These are phyloP conservation scores for Triplophysa siluroides DNA, from an alignment of 2,113 vertebrate species.

Conservation along the genomic window DNA sequence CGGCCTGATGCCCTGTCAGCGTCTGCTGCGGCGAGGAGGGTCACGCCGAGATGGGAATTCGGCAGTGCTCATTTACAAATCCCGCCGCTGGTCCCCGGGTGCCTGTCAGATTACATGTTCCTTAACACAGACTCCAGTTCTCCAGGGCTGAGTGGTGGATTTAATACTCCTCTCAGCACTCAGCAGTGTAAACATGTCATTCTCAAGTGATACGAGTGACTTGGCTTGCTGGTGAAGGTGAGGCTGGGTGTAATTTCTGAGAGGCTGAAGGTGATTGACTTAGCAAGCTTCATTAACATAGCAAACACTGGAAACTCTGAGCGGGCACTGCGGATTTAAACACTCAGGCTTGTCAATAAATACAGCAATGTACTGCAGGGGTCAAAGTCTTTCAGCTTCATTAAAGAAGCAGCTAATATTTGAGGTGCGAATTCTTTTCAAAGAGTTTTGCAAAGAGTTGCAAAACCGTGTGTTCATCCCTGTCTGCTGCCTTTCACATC, in stretches of 20 bases:
- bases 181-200: constrained; percentile 6
- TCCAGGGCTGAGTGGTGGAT: constrained; percentile 6
- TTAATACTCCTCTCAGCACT: not conserved
- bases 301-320: constrained; percentile 14
- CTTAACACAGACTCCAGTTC: constrained; percentile 11
- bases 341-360: not conserved
- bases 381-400: constrained; percentile 28
- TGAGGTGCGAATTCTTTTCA: not conserved
- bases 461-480: not conserved
- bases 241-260: not conserved
- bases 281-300: constrained; percentile 30
- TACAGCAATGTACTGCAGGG: constrained; percentile 1
- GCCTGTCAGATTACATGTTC: constrained; percentile 33
- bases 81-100: constrained; percentile 16
- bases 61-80: constrained; percentile 45
- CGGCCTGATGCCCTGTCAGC: constrained; percentile 12
- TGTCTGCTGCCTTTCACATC: not conserved
- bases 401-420: not conserved
- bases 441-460: not conserved
- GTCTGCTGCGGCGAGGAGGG: constrained; percentile 2
- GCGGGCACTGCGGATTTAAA: not conserved
- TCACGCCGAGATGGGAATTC: constrained; percentile 26
- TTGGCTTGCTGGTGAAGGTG: not conserved
- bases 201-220: not conserved
- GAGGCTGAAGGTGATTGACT: constrained; percentile 20